phyloP scores from a whole-genome alignment of 2,113 vertebrate genomes.

The Sclerurus mexicanus region DNA sequence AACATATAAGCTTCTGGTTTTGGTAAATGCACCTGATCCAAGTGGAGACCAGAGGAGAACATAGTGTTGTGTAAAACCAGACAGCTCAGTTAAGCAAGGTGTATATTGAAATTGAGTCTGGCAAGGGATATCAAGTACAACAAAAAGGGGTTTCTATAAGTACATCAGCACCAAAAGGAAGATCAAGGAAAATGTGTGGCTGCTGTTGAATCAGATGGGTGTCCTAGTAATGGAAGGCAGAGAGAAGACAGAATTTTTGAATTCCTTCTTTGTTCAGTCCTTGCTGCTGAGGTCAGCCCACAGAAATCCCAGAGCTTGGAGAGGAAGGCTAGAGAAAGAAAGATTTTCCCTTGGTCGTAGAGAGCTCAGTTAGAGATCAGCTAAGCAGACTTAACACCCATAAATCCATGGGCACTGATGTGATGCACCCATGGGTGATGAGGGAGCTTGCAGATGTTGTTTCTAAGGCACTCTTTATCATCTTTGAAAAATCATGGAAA shows the following conservation, averaged over 20 bases:
- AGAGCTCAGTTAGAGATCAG: not conserved
- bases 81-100: not conserved
- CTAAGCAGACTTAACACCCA: not conserved
- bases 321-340: not conserved
- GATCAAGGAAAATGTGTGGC: not conserved
- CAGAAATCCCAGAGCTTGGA: not conserved
- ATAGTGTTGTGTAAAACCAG: not conserved
- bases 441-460: not conserved
- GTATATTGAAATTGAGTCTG: not conserved
- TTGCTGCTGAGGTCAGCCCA: not conserved
- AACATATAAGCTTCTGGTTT: not conserved
- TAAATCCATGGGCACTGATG: not conserved
- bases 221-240: not conserved
- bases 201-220: not conserved
- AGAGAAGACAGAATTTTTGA: not conserved
- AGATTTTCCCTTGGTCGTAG: not conserved
- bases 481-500: not conserved
- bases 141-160: not conserved
- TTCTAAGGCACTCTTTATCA: not conserved
- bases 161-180: not conserved
- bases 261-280: not conserved
- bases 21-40: fast-evolving
- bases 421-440: not conserved
- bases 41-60: not conserved
- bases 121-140: not conserved